Evolutionary conservation across 1,140 invertebrate species (phyloP).

Genomic region (Pseudomyrmex flavicornis): DNA sequence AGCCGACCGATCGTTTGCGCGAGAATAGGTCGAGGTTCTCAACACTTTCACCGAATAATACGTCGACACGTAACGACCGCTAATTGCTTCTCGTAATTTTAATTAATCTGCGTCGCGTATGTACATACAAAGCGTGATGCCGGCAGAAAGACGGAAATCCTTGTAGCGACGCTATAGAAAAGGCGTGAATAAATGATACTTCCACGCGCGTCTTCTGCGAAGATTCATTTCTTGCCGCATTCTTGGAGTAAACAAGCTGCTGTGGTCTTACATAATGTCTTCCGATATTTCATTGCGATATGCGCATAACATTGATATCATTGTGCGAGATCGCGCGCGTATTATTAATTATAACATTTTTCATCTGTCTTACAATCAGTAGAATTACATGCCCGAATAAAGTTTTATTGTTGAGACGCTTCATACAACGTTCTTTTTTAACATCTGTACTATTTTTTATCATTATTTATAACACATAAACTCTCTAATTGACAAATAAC

Average conservation of each 20-base stretch:
- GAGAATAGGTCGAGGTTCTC: slow-evolving; percentile 65
- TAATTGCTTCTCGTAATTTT: slow-evolving; percentile 68
- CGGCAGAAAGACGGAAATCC: slow-evolving; percentile 53
- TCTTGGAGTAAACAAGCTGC: slow-evolving; percentile 45
- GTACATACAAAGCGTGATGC: neutral
- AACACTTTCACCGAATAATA: slow-evolving; percentile 76
- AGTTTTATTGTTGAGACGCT: slow-evolving; percentile 16
- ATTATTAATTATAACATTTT: slow-evolving; percentile 44
- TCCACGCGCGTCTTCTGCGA: slow-evolving; percentile 23
- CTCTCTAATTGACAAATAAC: slow-evolving; percentile 5
- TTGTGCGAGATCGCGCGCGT: neutral
- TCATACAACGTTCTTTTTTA: too few species aligned
- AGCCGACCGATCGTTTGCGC: slow-evolving; percentile 17
- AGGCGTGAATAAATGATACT: slow-evolving; percentile 50
- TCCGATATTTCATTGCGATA: slow-evolving; percentile 50
- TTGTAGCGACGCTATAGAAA: slow-evolving; percentile 29
- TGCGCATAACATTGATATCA: slow-evolving; percentile 14
- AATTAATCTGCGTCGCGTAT: slow-evolving; percentile 69
- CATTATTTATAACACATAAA: too few species aligned
- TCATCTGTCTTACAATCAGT: neutral
- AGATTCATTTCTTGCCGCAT: slow-evolving; percentile 32
- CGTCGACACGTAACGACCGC: slow-evolving; percentile 62
- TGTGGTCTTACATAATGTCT: slow-evolving; percentile 38
- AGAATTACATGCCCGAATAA: neutral
- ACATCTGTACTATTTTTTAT: too few species aligned